phyloP scores from a whole-genome alignment of 1,140 invertebrate species.

The Triops longicaudatus region DNA sequence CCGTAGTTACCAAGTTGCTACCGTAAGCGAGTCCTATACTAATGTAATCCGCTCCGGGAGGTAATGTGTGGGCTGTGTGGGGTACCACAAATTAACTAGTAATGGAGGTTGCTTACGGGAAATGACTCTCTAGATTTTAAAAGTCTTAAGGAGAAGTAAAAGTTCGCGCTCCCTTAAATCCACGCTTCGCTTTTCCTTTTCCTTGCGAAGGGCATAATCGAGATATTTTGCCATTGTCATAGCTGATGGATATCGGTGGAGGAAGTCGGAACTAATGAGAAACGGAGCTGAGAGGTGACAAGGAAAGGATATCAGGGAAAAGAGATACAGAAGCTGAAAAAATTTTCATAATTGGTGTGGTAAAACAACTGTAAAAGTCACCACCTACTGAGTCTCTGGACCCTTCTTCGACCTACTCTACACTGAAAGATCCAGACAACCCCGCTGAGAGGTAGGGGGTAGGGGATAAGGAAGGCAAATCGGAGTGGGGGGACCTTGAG shows the following conservation, averaged over 20 bases:
- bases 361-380: background rate
- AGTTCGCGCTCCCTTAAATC: background rate
- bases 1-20: background rate
- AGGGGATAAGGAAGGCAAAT: background rate
- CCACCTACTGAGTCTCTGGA: background rate
- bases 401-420: background rate
- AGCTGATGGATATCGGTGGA: background rate
- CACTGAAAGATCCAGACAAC: background rate
- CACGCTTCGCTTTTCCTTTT: background rate
- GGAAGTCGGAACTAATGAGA: background rate
- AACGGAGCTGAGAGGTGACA: background rate
- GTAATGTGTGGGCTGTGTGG: constrained; percentile 6
- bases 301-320: background rate
- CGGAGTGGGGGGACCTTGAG: background rate
- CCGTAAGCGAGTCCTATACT: background rate
- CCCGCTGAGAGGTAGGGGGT: background rate
- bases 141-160: too few relatives aligned
- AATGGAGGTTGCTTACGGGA: background rate
- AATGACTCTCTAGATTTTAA: background rate
- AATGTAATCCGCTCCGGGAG: constrained; percentile 8
- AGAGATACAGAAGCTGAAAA: background rate
- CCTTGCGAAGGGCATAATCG: background rate
- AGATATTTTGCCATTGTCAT: background rate
- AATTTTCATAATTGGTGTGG: background rate
- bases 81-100: background rate